Evolutionary conservation across 2,888 invertebrate genomes (phyloP), one percentile per base, ranked within the genome.

Genomic region (Diarsia dahlii): DNA sequence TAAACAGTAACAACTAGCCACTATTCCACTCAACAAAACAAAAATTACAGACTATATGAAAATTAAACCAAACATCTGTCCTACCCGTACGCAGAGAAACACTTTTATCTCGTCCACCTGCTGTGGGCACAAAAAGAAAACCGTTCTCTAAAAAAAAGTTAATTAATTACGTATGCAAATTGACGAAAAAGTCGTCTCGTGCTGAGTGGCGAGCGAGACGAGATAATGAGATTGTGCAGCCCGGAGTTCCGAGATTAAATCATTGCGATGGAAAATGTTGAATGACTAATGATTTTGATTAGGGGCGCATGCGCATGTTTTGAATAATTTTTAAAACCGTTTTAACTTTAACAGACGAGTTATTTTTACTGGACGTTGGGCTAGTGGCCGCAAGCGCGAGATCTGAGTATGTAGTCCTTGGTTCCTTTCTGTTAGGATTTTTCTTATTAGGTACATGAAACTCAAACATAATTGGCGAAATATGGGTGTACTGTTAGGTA

Each of bases 101-200:
- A 88, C 82, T 87, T 90, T 91, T 91, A 90, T 90, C 91, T 89
- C 81, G 86, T 91, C 89, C 90, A 93, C 92, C 92, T 93, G 92
- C 88, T 88, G 88, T 87, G 86, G 88, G 79, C 84, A 84, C 83
- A 85, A 90, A 90, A 90, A 91, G 87, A 90, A 91, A 92, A 92
- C 92, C 89, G 90, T 91, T 90, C 88, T 83, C 86, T 77, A 89
- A 90, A 94, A 90, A 94, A 94, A 95, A 94, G 93, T 95, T 95
- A 95, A 95, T 95, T 95, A 95, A 95, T 95, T 95, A 95, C 94
- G 94, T 95, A 95, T 95, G 95, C 94, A 95, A 95, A 96, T 95
- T 95, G 94, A 92, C 93, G 93, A 94, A 94, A 90, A 95, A 95
- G 92, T 94, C 94, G 92, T 92, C 90, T 90, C 90, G 90, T 88